Percentiles rank a stretch among this genome's conserved stretches.
phyloP scores from a whole-genome alignment of 2,797 vertebrate species.

The Paramormyrops hopkinsi region DNA sequence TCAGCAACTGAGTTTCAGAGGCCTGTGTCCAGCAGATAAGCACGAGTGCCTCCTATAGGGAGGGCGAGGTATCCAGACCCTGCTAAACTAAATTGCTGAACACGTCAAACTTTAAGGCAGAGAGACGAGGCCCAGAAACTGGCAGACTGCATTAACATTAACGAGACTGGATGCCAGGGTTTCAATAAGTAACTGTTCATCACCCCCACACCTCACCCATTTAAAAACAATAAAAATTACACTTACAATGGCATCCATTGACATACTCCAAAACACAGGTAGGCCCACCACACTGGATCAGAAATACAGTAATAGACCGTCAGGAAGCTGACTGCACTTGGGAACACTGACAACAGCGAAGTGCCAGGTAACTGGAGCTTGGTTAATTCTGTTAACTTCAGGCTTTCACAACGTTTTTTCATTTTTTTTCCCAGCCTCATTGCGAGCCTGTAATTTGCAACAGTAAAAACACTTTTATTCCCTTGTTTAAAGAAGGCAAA shows the following conservation, averaged over 20 bases:
- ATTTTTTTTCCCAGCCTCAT: neutral
- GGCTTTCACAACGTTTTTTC: neutral
- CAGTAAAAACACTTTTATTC: conserved; percentile 12
- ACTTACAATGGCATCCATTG: neutral
- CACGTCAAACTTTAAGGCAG: conserved; percentile 1
- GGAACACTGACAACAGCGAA: neutral
- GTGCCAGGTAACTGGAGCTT: neutral
- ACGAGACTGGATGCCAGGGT: neutral
- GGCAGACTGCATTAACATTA: neutral
- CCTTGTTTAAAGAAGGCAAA: conserved; percentile 12
- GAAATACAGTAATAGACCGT: neutral
- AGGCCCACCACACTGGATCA: neutral
- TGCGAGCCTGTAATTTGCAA: neutral
- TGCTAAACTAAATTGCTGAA: neutral
- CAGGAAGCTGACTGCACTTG: neutral
- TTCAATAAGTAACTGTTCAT: neutral
- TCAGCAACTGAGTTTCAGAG: neutral
- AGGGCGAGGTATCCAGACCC: neutral
- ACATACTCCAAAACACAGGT: neutral
- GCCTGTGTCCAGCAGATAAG: neutral
- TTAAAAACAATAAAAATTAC: neutral
- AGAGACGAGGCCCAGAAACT: neutral
- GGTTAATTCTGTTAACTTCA: neutral
- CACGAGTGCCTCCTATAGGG: neutral
- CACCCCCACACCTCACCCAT: neutral